Conservation (phyloP, 2,888 invertebrate genomes). For the Strigamia crassipes region DNA sequence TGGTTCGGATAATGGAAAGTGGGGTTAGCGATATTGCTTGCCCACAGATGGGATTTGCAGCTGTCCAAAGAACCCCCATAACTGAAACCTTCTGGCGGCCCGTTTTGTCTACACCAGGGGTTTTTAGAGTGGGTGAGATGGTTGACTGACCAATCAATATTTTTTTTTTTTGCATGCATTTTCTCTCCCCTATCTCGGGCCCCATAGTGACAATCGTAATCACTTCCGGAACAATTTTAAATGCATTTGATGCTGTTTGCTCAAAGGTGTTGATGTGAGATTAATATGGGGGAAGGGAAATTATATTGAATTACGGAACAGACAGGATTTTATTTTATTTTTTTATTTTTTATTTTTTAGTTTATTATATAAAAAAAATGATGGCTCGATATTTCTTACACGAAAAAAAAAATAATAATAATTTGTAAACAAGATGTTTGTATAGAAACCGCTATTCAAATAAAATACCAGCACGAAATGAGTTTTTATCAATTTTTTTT, state of each 20-base stretch:
- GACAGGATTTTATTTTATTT: not conserved
- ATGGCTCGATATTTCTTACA: too few species aligned
- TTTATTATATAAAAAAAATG: not conserved
- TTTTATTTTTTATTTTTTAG: not conserved
- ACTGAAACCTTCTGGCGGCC: constrained; percentile 29
- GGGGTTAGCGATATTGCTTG: not conserved
- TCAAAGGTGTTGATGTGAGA: constrained; percentile 13
- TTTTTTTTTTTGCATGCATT: constrained; percentile 4
- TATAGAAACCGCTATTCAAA: not conserved
- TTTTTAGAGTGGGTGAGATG: constrained; percentile 7
- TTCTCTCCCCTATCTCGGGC: not conserved
- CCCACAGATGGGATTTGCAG: constrained; percentile 40
- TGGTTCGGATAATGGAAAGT: constrained; percentile 2
- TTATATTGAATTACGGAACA: not conserved
- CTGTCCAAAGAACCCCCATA: constrained; percentile 27
- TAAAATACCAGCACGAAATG: not conserved
- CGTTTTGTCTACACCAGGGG: constrained; percentile 5
- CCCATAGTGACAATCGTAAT: constrained; percentile 31
- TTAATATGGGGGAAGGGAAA: not conserved
- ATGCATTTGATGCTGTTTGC: constrained; percentile 33
- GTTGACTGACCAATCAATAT: constrained; percentile 32
- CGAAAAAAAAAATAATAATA: too few species aligned
- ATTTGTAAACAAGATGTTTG: too few species aligned
- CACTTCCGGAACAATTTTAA: constrained; percentile 23
- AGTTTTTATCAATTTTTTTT: not conserved